Base-by-base conservation (phyloP, 2,113 vertebrate species). In the Todiramphus saurophagus region DNA sequence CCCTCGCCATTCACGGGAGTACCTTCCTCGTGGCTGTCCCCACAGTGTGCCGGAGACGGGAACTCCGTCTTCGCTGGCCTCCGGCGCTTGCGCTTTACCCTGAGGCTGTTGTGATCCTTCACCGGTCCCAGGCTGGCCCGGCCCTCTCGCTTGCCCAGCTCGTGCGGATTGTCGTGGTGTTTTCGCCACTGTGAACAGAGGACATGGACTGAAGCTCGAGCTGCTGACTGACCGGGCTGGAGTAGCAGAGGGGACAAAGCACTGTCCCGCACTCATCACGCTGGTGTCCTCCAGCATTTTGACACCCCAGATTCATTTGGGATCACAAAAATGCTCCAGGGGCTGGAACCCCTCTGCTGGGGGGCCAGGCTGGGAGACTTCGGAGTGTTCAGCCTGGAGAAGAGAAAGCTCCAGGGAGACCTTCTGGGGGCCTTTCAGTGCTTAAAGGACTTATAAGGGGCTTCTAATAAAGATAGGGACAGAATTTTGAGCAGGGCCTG, bases 61-160 rank as follows among this genome's bases (percentile, higher is more conserved):
- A 96, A 91, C 86, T 98, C 98, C 0, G 73, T 87, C 94, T 98
- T 98, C 2, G 87, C 72, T 4, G 96, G 92, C 92, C 97, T 98
- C 96, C 97, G 97, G 76, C 97, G 97, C 93, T 98, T 98, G 73
- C 98, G 97, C 97, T 98, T 98, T 55, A 97, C 95, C 94, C 97
- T 97, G 87, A 97, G 93, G 95, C 96, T 97, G 87, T 85, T 96
- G 93, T 97, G 97, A 62, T 98, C 98, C 27, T 95, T 97, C 87
- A 55, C 77, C 35, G 97, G 93, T 23, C 94, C 97, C 88, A 82
- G 72, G 70, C 92, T 3, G 27, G 72, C 74, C 46, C 85, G 96
- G 81, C 94, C 86, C 20, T 96, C 98, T 43, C 95, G 96, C 93
- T 95, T 97, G 89, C 92, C 70, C 13, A 93, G 92, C 80, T 98